Base-by-base conservation (phyloP, 2,888 invertebrate species). In the Brachyopa scutellaris region DNA sequence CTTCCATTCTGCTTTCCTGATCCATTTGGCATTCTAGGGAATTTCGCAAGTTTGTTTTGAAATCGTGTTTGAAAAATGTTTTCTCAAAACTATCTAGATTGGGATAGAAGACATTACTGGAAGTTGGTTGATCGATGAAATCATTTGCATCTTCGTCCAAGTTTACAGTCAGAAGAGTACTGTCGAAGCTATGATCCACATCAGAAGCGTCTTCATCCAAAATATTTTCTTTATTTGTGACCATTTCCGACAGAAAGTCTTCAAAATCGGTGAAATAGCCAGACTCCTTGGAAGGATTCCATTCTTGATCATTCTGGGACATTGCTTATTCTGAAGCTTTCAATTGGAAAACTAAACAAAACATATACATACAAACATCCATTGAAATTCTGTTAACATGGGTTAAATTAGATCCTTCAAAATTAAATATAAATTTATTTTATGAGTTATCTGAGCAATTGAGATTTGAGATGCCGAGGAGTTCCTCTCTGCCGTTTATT, bases 311-410 rank as follows among this genome's bases (percentile, higher is more conserved):
- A 31, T 6, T 47, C 7, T 33, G 21, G 26, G 40, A 40, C 72
- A 72, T 72, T 51, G 7, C 26, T 21, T 45, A 8, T 40, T 53
- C 49, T 57, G 1, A 29, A 47, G 15, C 45, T 61, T 51, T 49
- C 1, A 51, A 84, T 85, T 85, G 82, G 45, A 61, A 84, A 47
- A 80, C 55, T 51, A 67, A 70, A 29, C 19, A 76, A 26, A 42
- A 40, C 26, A 26, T 6, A 26, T 6, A 26, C 26, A 26, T 26
- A n/a, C n/a, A n/a, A n/a, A n/a, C n/a, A n/a, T n/a, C n/a, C n/a
- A 85, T 78, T 2, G 17, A 38, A 7, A 61, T 15, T 38, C 29
- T 40, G 38, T 17, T 6, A 61, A 53, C n/a, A 49, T 17, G 49
- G 13, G 13, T 5, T 26, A 45, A 57, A 55, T 23, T 26, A 21